Conservation (phyloP, 2,113 vertebrate species). For the Anhinga anhinga region DNA sequence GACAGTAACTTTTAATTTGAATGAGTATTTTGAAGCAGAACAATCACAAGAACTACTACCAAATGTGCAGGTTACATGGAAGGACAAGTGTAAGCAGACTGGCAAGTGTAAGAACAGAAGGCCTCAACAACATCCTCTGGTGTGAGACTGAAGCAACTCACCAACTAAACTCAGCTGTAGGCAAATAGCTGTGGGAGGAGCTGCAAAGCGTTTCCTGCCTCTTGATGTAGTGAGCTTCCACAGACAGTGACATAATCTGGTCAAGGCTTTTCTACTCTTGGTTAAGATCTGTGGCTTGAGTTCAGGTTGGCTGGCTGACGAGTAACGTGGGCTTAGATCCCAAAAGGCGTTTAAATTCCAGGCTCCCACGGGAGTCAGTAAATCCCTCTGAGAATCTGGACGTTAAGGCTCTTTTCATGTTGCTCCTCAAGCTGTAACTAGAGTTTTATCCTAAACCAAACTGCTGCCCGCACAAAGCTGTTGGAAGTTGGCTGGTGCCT, state of each 20-base stretch:
- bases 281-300: neutral
- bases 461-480: neutral
- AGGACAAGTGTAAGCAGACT: neutral
- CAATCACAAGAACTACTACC: neutral
- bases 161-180: neutral
- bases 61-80: neutral
- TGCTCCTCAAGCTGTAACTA: neutral
- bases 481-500: neutral
- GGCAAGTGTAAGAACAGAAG: neutral
- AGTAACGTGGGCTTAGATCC: neutral
- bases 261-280: neutral
- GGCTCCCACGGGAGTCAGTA: neutral
- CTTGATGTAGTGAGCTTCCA: neutral
- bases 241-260: neutral
- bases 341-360: neutral
- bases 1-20: neutral
- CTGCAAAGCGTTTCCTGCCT: neutral
- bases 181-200: neutral
- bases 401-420: fast-evolving
- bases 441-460: neutral
- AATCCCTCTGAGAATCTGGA: neutral
- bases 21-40: neutral
- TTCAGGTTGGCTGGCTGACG: neutral
- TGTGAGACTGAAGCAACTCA: neutral
- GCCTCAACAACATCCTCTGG: neutral